A percentile compares a stretch with the other conserved stretches of the same genome.
phyloP scores from a whole-genome alignment of 2,888 invertebrate genomes.

The Calliopum simillimum region DNA sequence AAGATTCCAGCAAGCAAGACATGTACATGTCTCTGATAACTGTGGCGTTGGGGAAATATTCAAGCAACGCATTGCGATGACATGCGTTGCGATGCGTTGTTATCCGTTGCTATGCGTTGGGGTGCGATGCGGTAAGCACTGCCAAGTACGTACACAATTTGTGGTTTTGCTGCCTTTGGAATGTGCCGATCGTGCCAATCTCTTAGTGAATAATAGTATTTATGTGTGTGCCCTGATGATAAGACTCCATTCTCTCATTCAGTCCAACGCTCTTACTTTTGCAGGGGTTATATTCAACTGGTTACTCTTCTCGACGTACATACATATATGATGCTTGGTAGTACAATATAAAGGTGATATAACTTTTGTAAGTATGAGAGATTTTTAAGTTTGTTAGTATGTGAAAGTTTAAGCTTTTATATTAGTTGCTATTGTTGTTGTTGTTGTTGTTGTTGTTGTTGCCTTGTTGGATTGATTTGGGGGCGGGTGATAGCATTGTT shows the following conservation, averaged over 20 bases:
- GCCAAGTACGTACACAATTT: constrained; percentile 36
- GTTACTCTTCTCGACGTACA: neutral
- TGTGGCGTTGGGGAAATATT: constrained; percentile 34
- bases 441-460: too few relatives aligned
- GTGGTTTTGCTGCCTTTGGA: constrained; percentile 40
- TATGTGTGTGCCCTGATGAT: neutral
- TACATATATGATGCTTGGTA: neutral
- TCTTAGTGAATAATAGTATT: neutral
- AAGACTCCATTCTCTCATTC: neutral
- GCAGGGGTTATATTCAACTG: neutral
- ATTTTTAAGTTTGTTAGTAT: neutral
- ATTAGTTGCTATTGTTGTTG: constrained; percentile 28
- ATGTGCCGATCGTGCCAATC: constrained; percentile 20
- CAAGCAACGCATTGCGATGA: constrained; percentile 28
- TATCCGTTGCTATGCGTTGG: neutral
- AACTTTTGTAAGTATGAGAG: constrained; percentile 10
- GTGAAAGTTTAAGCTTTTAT: constrained; percentile 17
- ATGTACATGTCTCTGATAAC: neutral
- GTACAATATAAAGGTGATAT: constrained; percentile 7
- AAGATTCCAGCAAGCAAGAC: neutral
- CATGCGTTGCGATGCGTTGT: constrained; percentile 4
- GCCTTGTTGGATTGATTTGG: constrained; percentile 14
- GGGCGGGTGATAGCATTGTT: constrained; percentile 30
- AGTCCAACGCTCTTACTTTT: neutral
- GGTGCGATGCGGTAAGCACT: neutral